Base-by-base conservation (phyloP, 2,888 invertebrate genomes). In the Nematopogon swammerdamellus region DNA sequence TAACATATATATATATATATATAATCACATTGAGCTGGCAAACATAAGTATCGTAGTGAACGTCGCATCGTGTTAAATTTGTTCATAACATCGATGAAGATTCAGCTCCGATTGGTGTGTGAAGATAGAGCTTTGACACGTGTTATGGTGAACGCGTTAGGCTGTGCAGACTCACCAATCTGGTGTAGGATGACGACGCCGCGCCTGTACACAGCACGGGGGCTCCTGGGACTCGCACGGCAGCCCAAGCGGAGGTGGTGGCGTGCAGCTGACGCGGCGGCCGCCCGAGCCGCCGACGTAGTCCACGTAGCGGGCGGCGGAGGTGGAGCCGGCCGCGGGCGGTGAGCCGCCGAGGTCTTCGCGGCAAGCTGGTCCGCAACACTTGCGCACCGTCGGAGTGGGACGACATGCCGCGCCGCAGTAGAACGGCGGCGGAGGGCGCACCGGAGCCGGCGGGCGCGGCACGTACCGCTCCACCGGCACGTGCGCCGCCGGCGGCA, bases 391-490 rank as follows among this genome's bases (percentile, higher is more conserved):
- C 43, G 73, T 67, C 46, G 70, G 70, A 48, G 75, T 72, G 50
- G 76, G 69, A 59, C 74, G 64, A 64, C 80, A 77, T 57, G 76
- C 72, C 64, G 77, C 60, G 56, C 80, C 80, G 58, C 83, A 83
- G 65, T 83, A 83, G 46, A 81, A 80, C 56, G 82, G 82, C 49
- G 80, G 81, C 25, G 72, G 72, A 47, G 72, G 70, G 45, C 75
- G 71, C 58, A 70, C 62, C 57, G 74, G 75, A 49, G 75, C 74
- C 42, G 80, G 81, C 53, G 81, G 83, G 59, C 84, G 80, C 50
- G 87, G 86, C 57, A 87, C 85, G 65, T 88, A 88, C 58, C 88
- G 82, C 71, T 88, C 87, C 56, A 87, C 85, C 16, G 87, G 87
- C 60, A 86, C 85, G 67, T 88, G 88, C 16, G 86, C 86, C 53